Percentiles rank a stretch among this genome's conserved stretches.
Evolutionary conservation across 2,797 vertebrate genomes (phyloP).

Genomic region (Pantherophis vulpinus): DNA sequence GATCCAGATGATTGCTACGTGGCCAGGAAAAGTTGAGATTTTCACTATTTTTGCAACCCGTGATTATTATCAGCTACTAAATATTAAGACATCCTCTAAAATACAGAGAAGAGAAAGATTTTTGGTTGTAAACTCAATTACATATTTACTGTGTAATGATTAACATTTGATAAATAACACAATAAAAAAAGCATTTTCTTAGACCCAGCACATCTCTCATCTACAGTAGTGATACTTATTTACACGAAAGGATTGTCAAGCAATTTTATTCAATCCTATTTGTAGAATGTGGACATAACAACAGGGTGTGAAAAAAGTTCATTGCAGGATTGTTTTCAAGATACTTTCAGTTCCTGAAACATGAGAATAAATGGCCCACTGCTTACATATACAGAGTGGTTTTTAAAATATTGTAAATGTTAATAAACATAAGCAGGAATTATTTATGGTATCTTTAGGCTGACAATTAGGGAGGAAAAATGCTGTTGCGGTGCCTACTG

Average conservation of each 20-base stretch:
- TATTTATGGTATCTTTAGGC: background rate
- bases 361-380: background rate
- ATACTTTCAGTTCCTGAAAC: background rate
- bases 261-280: background rate
- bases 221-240: background rate
- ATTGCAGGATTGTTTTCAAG: background rate
- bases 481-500: background rate
- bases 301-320: background rate
- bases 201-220: background rate
- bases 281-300: background rate
- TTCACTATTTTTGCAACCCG: background rate
- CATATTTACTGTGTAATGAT: background rate
- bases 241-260: background rate
- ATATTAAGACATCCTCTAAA: background rate
- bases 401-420: background rate
- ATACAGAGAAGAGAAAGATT: background rate
- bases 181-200: background rate
- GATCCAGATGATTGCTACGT: background rate
- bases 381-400: background rate
- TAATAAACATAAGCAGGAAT: background rate
- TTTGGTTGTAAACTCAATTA: background rate
- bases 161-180: background rate
- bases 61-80: background rate
- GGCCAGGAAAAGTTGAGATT: background rate
- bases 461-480: background rate